Conservation (phyloP, 2,888 invertebrate genomes). For the Andrena trimmerana region DNA sequence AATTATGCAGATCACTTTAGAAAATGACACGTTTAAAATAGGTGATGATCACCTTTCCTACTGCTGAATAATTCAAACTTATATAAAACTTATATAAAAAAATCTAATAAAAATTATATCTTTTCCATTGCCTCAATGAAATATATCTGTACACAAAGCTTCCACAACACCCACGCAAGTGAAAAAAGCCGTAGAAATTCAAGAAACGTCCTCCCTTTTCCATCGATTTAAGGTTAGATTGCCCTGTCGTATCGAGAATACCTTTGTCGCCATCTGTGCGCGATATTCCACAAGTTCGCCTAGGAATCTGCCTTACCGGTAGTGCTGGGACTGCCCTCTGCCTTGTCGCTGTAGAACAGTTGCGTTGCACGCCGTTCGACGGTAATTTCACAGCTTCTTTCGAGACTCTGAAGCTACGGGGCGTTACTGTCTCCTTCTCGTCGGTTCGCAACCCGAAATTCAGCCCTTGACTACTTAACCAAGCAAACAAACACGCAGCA, state of each 20-base stretch:
- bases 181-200: background rate
- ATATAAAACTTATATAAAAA: too few relatives aligned
- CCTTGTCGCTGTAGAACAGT: constrained; percentile 20
- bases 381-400: constrained; percentile 40
- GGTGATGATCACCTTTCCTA: too few relatives aligned
- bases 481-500: background rate
- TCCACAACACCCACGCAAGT: too few relatives aligned
- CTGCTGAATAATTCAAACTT: too few relatives aligned
- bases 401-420: constrained; percentile 33
- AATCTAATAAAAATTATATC: too few relatives aligned
- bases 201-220: background rate
- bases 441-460: background rate
- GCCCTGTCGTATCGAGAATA: background rate
- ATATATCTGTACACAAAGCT: too few relatives aligned
- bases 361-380: constrained; percentile 25
- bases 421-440: constrained; percentile 60
- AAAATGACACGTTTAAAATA: too few relatives aligned
- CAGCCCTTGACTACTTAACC: too few relatives aligned
- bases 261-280: constrained; percentile 58
- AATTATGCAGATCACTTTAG: constrained; percentile 5
- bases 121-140: too few relatives aligned
- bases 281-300: constrained; percentile 26
- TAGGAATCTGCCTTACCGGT: constrained; percentile 54
- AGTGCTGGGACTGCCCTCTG: background rate
- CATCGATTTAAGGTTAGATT: background rate